phyloP scores from a whole-genome alignment of 1,140 invertebrate species.

The Drosophila lini region DNA sequence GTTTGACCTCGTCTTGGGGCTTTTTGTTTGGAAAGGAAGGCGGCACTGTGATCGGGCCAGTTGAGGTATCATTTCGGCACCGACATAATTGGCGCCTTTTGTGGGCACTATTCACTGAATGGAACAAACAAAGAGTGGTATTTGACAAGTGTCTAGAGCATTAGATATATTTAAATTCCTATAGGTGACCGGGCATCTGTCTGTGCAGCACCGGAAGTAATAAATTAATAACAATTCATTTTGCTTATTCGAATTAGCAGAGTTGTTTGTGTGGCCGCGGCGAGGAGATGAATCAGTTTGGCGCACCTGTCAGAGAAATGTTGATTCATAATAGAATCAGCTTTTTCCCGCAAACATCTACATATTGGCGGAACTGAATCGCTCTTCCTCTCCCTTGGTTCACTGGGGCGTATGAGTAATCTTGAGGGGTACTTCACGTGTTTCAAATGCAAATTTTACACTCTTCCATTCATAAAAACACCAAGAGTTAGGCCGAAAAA shows the following conservation, averaged over 20 bases:
- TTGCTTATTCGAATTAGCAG: conserved; percentile 47
- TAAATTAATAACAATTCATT: conserved; percentile 54
- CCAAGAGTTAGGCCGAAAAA: conserved; percentile 9
- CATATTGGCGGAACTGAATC: conserved; percentile 51
- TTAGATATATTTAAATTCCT: conserved; percentile 24
- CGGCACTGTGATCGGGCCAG: conserved; percentile 23
- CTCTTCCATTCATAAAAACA: conserved; percentile 70
- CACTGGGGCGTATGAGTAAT: conserved; percentile 72
- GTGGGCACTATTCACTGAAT: conserved; percentile 19
- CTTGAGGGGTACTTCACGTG: conserved; percentile 31
- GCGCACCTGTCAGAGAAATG: conserved; percentile 44
- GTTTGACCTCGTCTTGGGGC: conserved; percentile 69
- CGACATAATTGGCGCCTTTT: conserved; percentile 57
- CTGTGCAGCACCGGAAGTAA: conserved; percentile 38
- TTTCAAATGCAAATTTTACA: conserved; percentile 60
- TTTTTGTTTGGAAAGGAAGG: conserved; percentile 65
- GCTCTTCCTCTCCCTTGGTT: conserved; percentile 4
- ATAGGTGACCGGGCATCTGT: conserved; percentile 5
- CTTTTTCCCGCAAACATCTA: conserved; percentile 26
- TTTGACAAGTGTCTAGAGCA: conserved; percentile 32
- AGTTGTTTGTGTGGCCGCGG: conserved; percentile 10
- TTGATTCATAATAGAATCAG: conserved; percentile 58
- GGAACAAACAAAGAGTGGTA: conserved; percentile 12
- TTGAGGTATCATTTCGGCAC: conserved; percentile 47
- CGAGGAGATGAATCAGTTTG: conserved; percentile 61